Conservation (phyloP, 2,888 invertebrate genomes). For the Pollenia labialis region DNA sequence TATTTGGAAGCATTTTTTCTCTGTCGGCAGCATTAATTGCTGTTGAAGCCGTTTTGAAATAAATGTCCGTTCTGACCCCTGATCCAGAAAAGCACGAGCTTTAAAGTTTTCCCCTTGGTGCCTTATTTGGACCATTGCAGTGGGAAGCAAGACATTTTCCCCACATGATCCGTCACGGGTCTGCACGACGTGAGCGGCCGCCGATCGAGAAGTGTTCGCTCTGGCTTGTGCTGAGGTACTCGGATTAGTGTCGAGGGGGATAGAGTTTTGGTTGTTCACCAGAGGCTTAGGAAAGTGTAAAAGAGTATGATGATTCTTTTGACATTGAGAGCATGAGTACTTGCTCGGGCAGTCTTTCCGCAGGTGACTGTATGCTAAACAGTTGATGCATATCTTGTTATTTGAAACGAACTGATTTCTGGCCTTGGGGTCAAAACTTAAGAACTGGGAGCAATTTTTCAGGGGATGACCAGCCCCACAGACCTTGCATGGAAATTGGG, state of each 20-base stretch:
- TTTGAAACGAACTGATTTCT: not conserved
- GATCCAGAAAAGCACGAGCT: constrained; percentile 14
- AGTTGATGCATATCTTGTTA: not conserved
- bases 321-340: not conserved
- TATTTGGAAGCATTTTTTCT: constrained; percentile 10
- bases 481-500: not conserved
- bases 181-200: too few species aligned
- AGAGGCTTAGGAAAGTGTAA: too few species aligned
- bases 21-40: constrained; percentile 7
- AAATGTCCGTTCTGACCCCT: constrained; percentile 21
- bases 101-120: not conserved
- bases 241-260: too few species aligned
- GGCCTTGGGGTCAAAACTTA: not conserved
- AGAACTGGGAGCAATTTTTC: not conserved
- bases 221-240: too few species aligned
- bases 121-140: too few species aligned
- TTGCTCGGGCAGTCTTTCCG: not conserved
- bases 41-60: constrained; percentile 20
- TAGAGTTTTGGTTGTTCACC: too few species aligned
- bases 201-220: too few species aligned
- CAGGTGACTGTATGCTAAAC: too few species aligned
- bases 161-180: too few species aligned
- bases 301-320: not conserved
- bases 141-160: too few species aligned
- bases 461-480: not conserved